Evolutionary conservation across 2,797 vertebrate species (phyloP).

Genomic region (Fistularia tabacaria): DNA sequence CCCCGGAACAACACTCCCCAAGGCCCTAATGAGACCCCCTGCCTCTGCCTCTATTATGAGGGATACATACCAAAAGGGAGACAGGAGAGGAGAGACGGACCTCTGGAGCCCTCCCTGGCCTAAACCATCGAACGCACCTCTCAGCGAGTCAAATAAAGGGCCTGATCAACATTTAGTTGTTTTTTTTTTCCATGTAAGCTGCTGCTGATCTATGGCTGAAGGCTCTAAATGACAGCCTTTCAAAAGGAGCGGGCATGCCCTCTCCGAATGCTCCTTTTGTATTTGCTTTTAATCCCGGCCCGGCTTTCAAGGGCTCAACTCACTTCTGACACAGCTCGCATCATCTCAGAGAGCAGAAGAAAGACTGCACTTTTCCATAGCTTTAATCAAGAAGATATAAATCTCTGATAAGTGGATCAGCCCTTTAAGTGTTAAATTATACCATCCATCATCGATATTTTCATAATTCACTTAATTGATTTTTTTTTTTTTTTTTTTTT

Average conservation of each 20-base stretch:
- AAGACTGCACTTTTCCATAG: constrained; percentile 49
- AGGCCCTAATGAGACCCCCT: constrained; percentile 72
- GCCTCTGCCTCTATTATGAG: constrained; percentile 64
- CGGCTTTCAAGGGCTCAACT: constrained; percentile 72
- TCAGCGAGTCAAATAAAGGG: constrained; percentile 50
- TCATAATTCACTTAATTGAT: constrained; percentile 4
- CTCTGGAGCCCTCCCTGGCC: constrained; percentile 42
- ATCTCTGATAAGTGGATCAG: constrained; percentile 58
- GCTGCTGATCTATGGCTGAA: constrained; percentile 66
- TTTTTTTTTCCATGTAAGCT: constrained; percentile 51
- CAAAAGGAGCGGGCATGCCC: constrained; percentile 55
- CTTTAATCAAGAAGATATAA: constrained; percentile 60
- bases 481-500: no score
- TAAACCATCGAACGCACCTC: constrained; percentile 61
- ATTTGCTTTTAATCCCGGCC: constrained; percentile 60
- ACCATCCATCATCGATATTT: constrained; percentile 21
- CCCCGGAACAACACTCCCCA: constrained; percentile 40
- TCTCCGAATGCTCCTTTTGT: constrained; percentile 68
- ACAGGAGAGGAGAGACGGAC: constrained; percentile 61
- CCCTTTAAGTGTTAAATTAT: constrained; percentile 54
- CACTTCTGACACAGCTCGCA: constrained; percentile 68
- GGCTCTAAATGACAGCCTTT: constrained; percentile 71
- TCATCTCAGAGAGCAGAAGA: constrained; percentile 53
- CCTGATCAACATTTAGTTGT: constrained; percentile 61
- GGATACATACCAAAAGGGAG: constrained; percentile 72